Conservation (phyloP, 2,113 vertebrate species). For the Cheirogaleus medius region DNA sequence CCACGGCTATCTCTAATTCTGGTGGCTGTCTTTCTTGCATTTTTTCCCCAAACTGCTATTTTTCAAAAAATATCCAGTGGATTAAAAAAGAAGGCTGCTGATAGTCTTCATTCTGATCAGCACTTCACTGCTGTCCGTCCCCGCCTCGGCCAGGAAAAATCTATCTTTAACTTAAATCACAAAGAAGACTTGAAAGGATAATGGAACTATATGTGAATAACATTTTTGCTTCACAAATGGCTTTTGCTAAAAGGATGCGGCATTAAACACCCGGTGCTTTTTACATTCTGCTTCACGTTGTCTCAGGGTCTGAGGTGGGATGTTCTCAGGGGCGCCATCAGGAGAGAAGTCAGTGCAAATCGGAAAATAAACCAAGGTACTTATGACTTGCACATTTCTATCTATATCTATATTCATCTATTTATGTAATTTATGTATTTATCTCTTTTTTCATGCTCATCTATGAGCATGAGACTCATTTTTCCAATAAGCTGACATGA, state of each 20-base stretch:
- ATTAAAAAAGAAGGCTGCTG: neutral
- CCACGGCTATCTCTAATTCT: accelerated
- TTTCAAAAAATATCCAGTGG: neutral
- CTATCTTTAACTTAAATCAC: conserved; percentile 8
- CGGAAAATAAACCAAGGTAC: neutral
- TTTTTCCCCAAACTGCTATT: neutral
- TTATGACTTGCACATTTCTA: accelerated
- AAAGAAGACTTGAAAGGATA: neutral
- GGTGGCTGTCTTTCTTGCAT: neutral
- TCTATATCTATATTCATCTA: no score
- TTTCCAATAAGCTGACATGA: neutral
- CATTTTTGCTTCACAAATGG: neutral
- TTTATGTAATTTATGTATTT: neutral
- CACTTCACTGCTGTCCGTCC: neutral
- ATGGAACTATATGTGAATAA: neutral
- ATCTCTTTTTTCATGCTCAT: neutral
- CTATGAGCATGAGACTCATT: neutral
- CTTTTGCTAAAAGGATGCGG: neutral
- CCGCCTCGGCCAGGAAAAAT: neutral
- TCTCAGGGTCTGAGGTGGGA: neutral
- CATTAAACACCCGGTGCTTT: neutral
- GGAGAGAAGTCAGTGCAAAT: neutral
- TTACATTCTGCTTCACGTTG: neutral
- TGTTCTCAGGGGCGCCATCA: accelerated
- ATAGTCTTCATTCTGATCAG: neutral